Evolutionary conservation across 2,797 vertebrate genomes (phyloP).

Genomic region (Rallus crepitans): DNA sequence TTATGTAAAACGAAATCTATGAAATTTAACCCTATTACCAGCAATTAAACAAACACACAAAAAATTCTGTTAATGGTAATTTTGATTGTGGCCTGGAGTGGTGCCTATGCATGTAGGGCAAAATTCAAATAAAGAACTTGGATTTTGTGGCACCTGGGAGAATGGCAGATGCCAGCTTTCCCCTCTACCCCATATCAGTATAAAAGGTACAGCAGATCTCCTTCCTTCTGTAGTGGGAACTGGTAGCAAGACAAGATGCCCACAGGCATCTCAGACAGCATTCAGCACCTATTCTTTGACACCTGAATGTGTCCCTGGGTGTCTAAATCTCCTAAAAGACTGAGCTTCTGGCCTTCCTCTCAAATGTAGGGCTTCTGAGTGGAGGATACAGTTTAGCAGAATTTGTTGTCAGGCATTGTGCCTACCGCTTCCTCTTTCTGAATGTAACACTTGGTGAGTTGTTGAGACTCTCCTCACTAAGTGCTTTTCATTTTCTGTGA

Average conservation of each 20-base stretch:
- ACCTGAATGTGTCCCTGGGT: neutral
- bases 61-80: neutral
- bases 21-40: neutral
- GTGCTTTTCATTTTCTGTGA: neutral
- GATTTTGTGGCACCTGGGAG: neutral
- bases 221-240: neutral
- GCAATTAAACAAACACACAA: neutral
- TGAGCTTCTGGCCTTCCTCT: neutral
- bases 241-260: neutral
- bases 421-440: neutral
- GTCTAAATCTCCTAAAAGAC: neutral
- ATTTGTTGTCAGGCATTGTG: neutral
- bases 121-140: neutral
- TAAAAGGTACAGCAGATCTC: neutral
- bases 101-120: neutral
- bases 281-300: neutral
- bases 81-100: neutral
- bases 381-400: neutral
- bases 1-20: neutral
- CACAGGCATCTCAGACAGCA: neutral
- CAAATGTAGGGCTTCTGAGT: neutral
- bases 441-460: neutral
- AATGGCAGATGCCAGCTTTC: neutral
- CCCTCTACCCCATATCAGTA: neutral
- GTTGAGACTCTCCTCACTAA: neutral